Conservation (phyloP, 2,113 vertebrate genomes). For the Eulemur rufifrons region DNA sequence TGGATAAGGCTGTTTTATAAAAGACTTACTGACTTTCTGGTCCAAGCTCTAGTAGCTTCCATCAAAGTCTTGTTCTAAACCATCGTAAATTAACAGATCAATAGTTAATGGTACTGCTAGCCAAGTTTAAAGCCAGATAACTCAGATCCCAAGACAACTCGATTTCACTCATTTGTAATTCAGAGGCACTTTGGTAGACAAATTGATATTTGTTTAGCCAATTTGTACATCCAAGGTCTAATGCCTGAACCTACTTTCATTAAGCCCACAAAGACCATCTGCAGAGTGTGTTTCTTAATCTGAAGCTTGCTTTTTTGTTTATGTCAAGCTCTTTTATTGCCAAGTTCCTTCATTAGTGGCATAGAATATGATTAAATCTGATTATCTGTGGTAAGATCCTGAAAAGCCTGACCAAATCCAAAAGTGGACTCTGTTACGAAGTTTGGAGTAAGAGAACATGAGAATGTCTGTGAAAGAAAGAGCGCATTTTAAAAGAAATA, state of each 20-base stretch:
- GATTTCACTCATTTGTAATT: conserved; percentile 46
- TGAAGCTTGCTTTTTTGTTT: background rate
- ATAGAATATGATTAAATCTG: background rate
- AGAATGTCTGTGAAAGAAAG: background rate
- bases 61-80: conserved; percentile 61
- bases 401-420: background rate
- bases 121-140: conserved; percentile 60
- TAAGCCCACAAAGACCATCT: background rate
- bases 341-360: background rate
- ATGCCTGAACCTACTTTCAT: background rate
- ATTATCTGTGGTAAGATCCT: background rate
- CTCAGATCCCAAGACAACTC: conserved; percentile 43
- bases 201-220: conserved; percentile 22
- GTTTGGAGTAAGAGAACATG: background rate
- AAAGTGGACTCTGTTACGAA: background rate
- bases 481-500: background rate
- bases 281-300: background rate
- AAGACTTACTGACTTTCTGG: conserved; percentile 57
- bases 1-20: conserved; percentile 40
- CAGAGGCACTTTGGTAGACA: conserved; percentile 1
- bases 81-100: conserved; percentile 44
- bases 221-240: background rate
- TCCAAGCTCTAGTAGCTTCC: conserved; percentile 41
- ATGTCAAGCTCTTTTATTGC: background rate
- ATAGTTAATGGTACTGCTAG: conserved; percentile 45